Base-by-base conservation (phyloP, 2,888 invertebrate species). In the Petrolisthes manimaculis region DNA sequence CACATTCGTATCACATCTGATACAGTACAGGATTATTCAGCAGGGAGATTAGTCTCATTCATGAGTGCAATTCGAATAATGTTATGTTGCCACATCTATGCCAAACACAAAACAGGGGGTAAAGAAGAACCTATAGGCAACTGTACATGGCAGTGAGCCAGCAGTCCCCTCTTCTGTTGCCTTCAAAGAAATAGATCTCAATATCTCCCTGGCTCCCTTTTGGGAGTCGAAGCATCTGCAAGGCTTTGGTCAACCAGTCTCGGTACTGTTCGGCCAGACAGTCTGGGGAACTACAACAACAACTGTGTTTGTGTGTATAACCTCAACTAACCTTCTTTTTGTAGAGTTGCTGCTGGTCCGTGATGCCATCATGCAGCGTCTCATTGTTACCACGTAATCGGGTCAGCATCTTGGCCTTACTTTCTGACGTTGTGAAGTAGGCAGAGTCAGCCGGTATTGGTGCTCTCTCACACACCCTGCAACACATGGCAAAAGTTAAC, bases 391-490 rank as follows among this genome's bases (percentile, higher is more conserved):
- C 95, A 92, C 94, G 94, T 21, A 90, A 69, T 55, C 90, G 84
- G 85, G 95, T 95, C 91, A 95, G 93, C 93, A 95, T 95, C 92
- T 94, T 95, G 74, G 95, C 95, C 92, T 95, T 95, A 86, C 95
- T 94, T 92, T 95, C 95, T 24, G 95, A 95, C 75, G 95, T 95
- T 37, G 95, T 95, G 92, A 95, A 95, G 92, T 95, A 95, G 0
- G 94, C 94, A 67, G 95, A 95, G 84, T 94, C 94, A n/a, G 95
- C 94, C 53, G 95, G 95, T 86, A 95, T 92, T 37, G 90, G 91
- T n/a, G 91, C 80, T 54, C 75, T 89, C 9, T 89, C 85, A 86
- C 69, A 69, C 6, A 56, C 24, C 56, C 89, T 89, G 78, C 5
- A 69, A 24, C 21, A 37, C 37, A 37, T 2, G 37, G 37, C 37